phyloP scores from a whole-genome alignment of 2,797 vertebrate genomes.

The Onychomys leucogaster region DNA sequence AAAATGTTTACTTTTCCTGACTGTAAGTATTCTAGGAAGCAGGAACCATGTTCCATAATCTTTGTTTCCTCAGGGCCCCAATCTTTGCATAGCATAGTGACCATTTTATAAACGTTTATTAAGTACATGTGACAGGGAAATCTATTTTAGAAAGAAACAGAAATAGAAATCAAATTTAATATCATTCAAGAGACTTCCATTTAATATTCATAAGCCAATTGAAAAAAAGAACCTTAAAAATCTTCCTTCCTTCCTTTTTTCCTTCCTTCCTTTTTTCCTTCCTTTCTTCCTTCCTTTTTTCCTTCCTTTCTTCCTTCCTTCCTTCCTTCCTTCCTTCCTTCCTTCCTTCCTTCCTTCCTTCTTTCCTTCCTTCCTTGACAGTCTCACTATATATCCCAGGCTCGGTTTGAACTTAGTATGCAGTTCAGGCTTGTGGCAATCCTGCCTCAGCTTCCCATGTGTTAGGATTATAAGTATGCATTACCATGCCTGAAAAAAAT shows the following conservation, averaged over 20 bases:
- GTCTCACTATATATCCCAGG: neutral
- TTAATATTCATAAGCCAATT: slow-evolving; percentile 47
- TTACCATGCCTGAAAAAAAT: neutral
- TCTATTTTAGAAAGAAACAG: neutral
- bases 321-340: neutral
- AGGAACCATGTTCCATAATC: neutral
- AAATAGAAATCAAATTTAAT: slow-evolving; percentile 43
- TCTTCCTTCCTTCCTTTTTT: too few relatives aligned
- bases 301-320: too few relatives aligned
- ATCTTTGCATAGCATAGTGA: neutral
- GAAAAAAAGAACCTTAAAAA: neutral
- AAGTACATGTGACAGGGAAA: slow-evolving; percentile 39
- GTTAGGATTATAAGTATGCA: neutral
- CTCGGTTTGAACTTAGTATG: neutral
- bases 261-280: neutral
- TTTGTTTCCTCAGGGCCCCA: slow-evolving; percentile 3
- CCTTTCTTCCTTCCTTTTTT: neutral
- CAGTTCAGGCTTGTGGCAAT: neutral
- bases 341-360: neutral
- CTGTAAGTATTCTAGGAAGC: neutral
- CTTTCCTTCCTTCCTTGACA: neutral
- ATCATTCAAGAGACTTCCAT: slow-evolving; percentile 13
- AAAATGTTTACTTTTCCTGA: slow-evolving; percentile 28
- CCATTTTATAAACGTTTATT: neutral
- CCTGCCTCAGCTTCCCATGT: neutral